A percentile compares a stretch with the other conserved stretches of the same genome.
Evolutionary conservation across 2,113 vertebrate genomes (phyloP).

Genomic region (Tauraco erythrolophus): DNA sequence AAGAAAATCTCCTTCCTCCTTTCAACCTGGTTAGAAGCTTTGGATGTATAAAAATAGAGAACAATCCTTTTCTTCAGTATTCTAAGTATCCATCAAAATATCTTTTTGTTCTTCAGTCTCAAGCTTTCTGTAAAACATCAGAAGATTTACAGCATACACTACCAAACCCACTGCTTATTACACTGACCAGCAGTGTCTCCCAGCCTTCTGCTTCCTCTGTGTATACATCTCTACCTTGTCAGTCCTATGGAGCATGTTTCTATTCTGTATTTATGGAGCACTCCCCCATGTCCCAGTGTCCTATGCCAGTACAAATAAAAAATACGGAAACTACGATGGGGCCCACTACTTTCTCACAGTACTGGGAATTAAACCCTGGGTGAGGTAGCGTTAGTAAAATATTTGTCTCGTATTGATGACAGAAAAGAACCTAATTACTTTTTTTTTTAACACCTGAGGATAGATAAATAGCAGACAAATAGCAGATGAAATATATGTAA

Average conservation of each 20-base stretch:
- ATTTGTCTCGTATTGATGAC: background rate
- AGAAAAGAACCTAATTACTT: background rate
- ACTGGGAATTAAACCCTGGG: background rate
- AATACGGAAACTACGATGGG: background rate
- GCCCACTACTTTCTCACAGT: background rate
- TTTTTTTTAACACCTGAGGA: background rate
- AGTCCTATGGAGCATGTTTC: background rate
- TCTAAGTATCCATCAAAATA: background rate
- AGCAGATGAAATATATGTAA: background rate
- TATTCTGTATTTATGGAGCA: background rate
- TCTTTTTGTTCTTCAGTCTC: background rate
- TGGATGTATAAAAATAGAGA: background rate
- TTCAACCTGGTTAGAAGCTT: background rate
- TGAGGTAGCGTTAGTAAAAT: background rate
- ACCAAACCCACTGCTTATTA: background rate
- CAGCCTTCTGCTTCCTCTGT: background rate
- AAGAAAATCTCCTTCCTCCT: background rate
- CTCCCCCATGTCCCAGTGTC: accelerated
- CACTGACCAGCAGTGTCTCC: background rate
- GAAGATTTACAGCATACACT: background rate
- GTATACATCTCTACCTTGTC: background rate
- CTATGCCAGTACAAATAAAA: background rate
- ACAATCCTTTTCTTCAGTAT: background rate
- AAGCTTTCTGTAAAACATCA: background rate
- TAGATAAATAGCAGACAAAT: background rate